Evolutionary conservation across 2,888 invertebrate species (phyloP), one percentile per base, ranked within the genome.

Genomic region (Phanerotoma sp.): DNA sequence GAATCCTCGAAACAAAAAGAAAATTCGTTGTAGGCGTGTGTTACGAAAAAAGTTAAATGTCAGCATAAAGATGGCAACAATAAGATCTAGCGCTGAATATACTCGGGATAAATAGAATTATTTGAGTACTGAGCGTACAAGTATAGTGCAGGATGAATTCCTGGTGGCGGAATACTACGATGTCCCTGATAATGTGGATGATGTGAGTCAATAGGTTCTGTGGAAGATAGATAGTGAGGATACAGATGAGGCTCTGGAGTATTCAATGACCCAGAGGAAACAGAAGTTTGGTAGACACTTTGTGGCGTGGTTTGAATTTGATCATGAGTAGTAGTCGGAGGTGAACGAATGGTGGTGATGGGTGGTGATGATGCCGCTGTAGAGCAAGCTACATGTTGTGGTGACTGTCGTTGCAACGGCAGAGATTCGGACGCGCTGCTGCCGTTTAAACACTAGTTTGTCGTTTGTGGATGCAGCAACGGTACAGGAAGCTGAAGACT

Each of bases 371-470:
- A 62, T 53, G 69, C 64, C 63, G 67, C 60, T 61, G 68, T 66
- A 63, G 68, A 66, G 63, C 68, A 68, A 69, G 68, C 70, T 69
- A 71, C 69, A 71, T 70, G 69, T 65, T 68, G 70, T 54, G 61
- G 56, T 54, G 56, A 56, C 53, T 56, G 63, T 37, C 51, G 60
- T 54, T 38, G 61, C 63, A 61, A 57, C 60, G 68, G 69, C 69
- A 67, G 66, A 62, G 69, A 64, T 66, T 72, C 70, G 58, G 69
- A 65, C 62, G 66, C 69, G 67, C 65, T 69, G 67, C 65, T 69
- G 66, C 66, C 70, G 63, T 72, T 70, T 68, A 71, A 72, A 71
- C 77, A 77, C 77, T 76, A 77, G 77, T 77, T 77, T 66, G 76
- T 77, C 46, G 74, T 74, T 67, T 77, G 77, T 60, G 77, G 76